Evolutionary conservation across 1,140 invertebrate species (phyloP).

Genomic region (Ladona fulva): DNA sequence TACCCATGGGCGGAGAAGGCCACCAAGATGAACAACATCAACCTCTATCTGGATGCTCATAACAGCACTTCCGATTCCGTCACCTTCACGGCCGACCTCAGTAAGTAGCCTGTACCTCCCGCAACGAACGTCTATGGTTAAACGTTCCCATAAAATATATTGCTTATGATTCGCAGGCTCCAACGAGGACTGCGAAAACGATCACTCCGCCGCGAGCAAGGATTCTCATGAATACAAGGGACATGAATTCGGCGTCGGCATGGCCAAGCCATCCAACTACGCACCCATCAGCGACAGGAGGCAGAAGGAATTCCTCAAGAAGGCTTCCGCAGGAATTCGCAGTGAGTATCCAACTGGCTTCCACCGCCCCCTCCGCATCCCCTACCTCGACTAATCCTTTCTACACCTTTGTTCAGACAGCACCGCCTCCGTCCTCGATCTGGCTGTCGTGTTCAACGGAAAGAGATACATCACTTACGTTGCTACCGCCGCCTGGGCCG

Average conservation of each 20-base stretch:
- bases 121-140: background rate
- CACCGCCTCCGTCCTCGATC: conserved; percentile 37
- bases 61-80: conserved; percentile 26
- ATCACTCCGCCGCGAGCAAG: too few species aligned
- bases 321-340: conserved; percentile 39
- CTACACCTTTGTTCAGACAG: conserved; percentile 27
- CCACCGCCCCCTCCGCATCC: too few species aligned
- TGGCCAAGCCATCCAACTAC: conserved; percentile 28
- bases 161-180: too few species aligned
- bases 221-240: too few species aligned
- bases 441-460: conserved; percentile 41
- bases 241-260: background rate
- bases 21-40: conserved; percentile 25
- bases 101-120: conserved; percentile 13
- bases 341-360: conserved; percentile 17
- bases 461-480: conserved; percentile 35
- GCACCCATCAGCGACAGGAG: conserved; percentile 36
- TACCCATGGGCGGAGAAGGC: conserved; percentile 20
- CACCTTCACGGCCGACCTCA: conserved; percentile 23
- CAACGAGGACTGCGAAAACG: too few species aligned
- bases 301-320: conserved; percentile 40
- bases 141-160: background rate
- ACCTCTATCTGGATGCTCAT: conserved; percentile 25
- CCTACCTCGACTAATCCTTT: background rate
- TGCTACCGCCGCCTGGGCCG: conserved; percentile 39